Conservation (phyloP, 2,888 invertebrate genomes). For the Sinhomidia bicolor region DNA sequence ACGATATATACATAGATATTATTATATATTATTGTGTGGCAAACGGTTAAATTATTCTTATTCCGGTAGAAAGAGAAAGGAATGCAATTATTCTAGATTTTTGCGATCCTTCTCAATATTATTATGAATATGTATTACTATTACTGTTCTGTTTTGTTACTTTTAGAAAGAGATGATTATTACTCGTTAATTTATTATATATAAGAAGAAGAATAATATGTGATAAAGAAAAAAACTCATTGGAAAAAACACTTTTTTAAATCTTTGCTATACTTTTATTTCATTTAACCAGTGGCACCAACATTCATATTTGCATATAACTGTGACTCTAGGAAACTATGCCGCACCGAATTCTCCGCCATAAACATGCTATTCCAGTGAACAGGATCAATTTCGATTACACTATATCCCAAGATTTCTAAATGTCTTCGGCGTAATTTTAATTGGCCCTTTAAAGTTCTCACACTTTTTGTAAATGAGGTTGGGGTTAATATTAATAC, state of each 20-base stretch:
- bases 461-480: slow-evolving; percentile 83
- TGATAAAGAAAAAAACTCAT: slow-evolving; percentile 53
- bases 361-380: slow-evolving; percentile 85
- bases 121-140: slow-evolving; percentile 23
- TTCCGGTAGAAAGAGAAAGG: slow-evolving; percentile 17
- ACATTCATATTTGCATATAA: slow-evolving; percentile 69
- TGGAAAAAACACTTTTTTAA: background rate
- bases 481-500: slow-evolving; percentile 83
- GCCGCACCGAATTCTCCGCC: slow-evolving; percentile 83
- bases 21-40: slow-evolving; percentile 49
- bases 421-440: slow-evolving; percentile 85
- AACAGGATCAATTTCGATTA: slow-evolving; percentile 83
- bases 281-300: background rate
- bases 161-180: slow-evolving; percentile 64
- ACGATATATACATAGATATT: slow-evolving; percentile 26
- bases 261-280: background rate
- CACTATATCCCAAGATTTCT: slow-evolving; percentile 86
- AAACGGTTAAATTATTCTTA: slow-evolving; percentile 61
- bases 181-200: slow-evolving; percentile 62
- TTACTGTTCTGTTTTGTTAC: slow-evolving; percentile 61
- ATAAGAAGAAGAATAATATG: slow-evolving; percentile 54
- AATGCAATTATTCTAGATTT: slow-evolving; percentile 21
- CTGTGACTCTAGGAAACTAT: slow-evolving; percentile 81
- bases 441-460: slow-evolving; percentile 83
- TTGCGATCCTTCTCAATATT: slow-evolving; percentile 24